Base-by-base conservation (phyloP, 2,113 vertebrate species). In the Brachypodius melanocephalos region DNA sequence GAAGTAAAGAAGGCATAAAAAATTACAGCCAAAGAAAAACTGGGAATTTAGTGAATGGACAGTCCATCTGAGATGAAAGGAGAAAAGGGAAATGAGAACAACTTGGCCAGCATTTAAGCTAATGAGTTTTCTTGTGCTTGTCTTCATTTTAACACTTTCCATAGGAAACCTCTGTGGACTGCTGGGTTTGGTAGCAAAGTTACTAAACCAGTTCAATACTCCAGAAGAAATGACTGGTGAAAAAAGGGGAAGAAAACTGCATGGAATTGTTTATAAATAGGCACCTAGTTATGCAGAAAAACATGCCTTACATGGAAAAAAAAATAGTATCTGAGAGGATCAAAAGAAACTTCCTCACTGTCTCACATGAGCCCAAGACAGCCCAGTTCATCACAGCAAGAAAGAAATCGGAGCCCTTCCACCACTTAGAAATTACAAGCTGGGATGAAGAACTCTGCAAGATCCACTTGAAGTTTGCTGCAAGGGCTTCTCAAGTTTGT, bases 41-140 rank as follows among this genome's bases (percentile, higher is more conserved):
- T 8, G 14, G 25, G 19, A 65, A 62, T 59, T 43, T 16, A 26
- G 16, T 31, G 28, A 75, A 17, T 0, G 3, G 48, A 57, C 17
- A 62, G 28, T 18, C 36, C 14, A 7, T 13, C 16, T 24, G 57
- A 55, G 32, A 59, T 22, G 14, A 16, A 74, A 36, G 20, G 18
- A 77, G 55, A 63, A 77, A 74, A 80, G n/a, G 54, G 12, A 51
- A 58, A 86, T 19, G 29, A 65, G 36, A 65, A 76, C 26, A 58
- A 15, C 14, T 24, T 40, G 26, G 43, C 45, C 40, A 79, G 14
- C 43, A 28, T 55, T 85, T 51, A 62, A 63, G 8, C 5, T 57
- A 6, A 51, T 48, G 8, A 77, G 42, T 83, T 88, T 66, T 45
- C 69, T 24, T 0, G 0, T 17, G 18, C 1, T 2, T 57, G 32